Evolutionary conservation across 2,797 vertebrate species (phyloP), one percentile per base, ranked within the genome.

Genomic region (Synanceia verrucosa): DNA sequence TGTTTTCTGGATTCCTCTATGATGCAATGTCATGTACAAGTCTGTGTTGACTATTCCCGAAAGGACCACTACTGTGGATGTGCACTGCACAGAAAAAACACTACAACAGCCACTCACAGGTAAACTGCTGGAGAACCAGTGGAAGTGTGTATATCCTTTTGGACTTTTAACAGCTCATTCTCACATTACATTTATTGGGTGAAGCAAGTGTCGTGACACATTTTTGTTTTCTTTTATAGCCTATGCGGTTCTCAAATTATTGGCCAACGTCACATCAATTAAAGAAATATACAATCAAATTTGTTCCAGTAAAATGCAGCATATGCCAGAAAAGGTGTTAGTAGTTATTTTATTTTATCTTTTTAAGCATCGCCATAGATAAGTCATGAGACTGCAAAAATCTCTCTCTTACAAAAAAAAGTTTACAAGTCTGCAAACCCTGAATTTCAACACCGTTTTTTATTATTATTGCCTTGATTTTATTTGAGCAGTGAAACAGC

Each of bases 281-380:
- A 21, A 57, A 52, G 1, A 53, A 47, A 62, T 10, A 41, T 23
- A 2, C 46, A 29, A 13, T 21, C 4, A 34, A 33, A 33, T 46
- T 3, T 5, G 19, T 16, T 21, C 4, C 5, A 1, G 6, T 11
- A 46, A 37, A 60, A 36, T 9, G 3, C 2, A 58, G 4, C 5
- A 12, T 12, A 4, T 3, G 9, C n/a, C 1, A 36, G 2, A 36
- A 56, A n/a, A 23, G 2, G 2, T 31, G 5, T 11, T 18, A n/a
- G 9, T 34, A 2, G 8, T 14, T 36, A 19, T 55, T 5, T 16
- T 1, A 23, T 23, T 14, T 64, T 44, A 44, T 51, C 1, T 33
- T 39, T 1, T 37, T 37, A 0, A 16, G 13, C 2, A 1, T 37
- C 0, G n/a, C n/a, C n/a, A n/a, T n/a, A n/a, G n/a, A n/a, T n/a